These are phyloP conservation scores for Penaeus japonicus DNA, from an alignment of 1,140 invertebrate genomes.

Conservation along the genomic window DNA sequence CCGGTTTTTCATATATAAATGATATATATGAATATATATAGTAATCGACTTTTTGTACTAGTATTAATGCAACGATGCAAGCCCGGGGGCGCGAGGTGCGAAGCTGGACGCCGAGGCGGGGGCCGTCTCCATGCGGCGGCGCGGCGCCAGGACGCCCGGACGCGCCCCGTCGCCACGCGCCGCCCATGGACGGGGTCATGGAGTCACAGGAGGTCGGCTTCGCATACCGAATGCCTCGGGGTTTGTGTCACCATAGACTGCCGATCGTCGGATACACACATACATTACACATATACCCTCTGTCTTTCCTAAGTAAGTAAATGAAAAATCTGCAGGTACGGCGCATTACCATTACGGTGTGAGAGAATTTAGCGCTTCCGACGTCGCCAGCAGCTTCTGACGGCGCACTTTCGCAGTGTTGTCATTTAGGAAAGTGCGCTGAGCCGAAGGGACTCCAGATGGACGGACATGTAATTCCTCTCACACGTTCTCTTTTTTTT, in stretches of 20 bases:
- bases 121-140: slow-evolving; percentile 31
- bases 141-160: not conserved
- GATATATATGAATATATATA: slow-evolving; percentile 51
- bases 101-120: slow-evolving; percentile 32
- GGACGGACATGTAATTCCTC: slow-evolving; percentile 26
- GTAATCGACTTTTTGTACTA: slow-evolving; percentile 54
- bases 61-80: slow-evolving; percentile 45
- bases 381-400: not conserved
- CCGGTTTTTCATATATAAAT: slow-evolving; percentile 40
- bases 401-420: slow-evolving; percentile 13
- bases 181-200: not conserved
- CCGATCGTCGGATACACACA: slow-evolving; percentile 51
- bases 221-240: not conserved
- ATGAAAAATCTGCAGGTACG: slow-evolving; percentile 43
- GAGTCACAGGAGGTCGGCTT: not conserved
- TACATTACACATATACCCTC: slow-evolving; percentile 52
- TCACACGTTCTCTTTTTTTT: slow-evolving; percentile 17
- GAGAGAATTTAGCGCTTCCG: slow-evolving; percentile 16
- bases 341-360: slow-evolving; percentile 38
- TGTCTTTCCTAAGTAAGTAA: slow-evolving; percentile 56
- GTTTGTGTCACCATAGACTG: slow-evolving; percentile 40
- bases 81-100: slow-evolving; percentile 4
- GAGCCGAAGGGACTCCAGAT: too few species aligned
- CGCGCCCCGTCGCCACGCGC: slow-evolving; percentile 23
- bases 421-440: not conserved